Conservation (phyloP, 2,888 invertebrate genomes). For the Ctenicera cuprea region DNA sequence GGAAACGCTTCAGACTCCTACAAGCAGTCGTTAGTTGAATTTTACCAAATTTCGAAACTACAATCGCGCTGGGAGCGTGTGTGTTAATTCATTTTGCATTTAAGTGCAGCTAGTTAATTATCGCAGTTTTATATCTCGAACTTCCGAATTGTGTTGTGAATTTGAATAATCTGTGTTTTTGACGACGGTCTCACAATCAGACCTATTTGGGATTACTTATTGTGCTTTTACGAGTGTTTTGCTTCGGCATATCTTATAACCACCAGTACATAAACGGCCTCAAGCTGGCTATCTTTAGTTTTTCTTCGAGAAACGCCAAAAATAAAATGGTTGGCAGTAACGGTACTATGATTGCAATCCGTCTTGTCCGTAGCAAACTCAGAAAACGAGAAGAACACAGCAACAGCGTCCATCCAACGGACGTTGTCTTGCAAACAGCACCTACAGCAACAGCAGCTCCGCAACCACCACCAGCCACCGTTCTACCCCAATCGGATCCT, state of each 20-base stretch:
- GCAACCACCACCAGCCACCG: conserved; percentile 62
- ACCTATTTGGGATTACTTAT: conserved; percentile 24
- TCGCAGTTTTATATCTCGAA: neutral
- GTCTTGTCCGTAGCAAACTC: conserved; percentile 93
- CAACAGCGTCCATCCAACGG: conserved; percentile 82
- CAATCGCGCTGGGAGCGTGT: conserved; percentile 43
- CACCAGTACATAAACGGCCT: conserved; percentile 48
- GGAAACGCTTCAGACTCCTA: conserved; percentile 60
- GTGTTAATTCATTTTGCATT: conserved; percentile 27
- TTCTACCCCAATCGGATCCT: conserved; percentile 73
- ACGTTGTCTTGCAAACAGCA: conserved; percentile 78
- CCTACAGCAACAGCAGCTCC: conserved; percentile 68
- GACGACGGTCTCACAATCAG: neutral
- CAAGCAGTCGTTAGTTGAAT: neutral
- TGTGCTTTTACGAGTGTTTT: conserved; percentile 22
- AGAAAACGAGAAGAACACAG: conserved; percentile 89
- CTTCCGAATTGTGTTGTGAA: conserved; percentile 22
- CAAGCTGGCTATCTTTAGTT: conserved; percentile 71
- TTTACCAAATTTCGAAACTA: conserved; percentile 9
- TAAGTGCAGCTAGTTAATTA: conserved; percentile 20
- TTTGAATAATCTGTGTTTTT: conserved; percentile 7
- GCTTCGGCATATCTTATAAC: conserved; percentile 16
- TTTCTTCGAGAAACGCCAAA: conserved; percentile 64
- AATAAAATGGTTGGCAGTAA: conserved; percentile 86
- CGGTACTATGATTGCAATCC: conserved; percentile 91